Conservation (phyloP, 1,140 invertebrate species). For the Papilio dardanus region DNA sequence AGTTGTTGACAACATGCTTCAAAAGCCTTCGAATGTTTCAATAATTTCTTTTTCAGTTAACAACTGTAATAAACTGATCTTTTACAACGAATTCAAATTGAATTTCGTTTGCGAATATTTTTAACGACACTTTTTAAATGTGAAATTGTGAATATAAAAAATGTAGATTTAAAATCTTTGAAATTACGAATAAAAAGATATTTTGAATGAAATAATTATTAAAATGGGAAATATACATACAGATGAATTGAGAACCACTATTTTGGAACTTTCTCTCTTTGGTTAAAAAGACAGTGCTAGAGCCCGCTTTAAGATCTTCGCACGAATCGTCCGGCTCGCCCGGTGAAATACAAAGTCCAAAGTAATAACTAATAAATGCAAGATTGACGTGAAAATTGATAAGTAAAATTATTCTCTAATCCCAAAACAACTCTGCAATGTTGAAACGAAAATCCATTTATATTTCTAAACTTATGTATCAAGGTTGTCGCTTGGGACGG, state of each 20-base stretch:
- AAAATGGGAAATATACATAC: too few species aligned
- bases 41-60: slow-evolving; percentile 14
- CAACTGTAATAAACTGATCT: slow-evolving; percentile 11
- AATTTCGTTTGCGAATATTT: not conserved
- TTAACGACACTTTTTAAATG: not conserved
- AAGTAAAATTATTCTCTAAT: not conserved
- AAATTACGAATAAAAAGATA: not conserved
- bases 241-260: too few species aligned
- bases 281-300: too few species aligned
- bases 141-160: not conserved
- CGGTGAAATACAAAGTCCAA: not conserved
- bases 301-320: too few species aligned
- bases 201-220: too few species aligned
- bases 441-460: slow-evolving; percentile 6
- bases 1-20: not conserved
- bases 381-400: not conserved
- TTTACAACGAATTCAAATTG: not conserved
- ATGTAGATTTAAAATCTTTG: not conserved
- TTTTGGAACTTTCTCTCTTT: too few species aligned
- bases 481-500: not conserved
- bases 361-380: not conserved
- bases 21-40: not conserved
- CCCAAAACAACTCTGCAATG: not conserved
- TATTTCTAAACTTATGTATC: not conserved
- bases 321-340: too few species aligned